phyloP scores from a whole-genome alignment of 2,113 vertebrate genomes.

The Zapus hudsonius region DNA sequence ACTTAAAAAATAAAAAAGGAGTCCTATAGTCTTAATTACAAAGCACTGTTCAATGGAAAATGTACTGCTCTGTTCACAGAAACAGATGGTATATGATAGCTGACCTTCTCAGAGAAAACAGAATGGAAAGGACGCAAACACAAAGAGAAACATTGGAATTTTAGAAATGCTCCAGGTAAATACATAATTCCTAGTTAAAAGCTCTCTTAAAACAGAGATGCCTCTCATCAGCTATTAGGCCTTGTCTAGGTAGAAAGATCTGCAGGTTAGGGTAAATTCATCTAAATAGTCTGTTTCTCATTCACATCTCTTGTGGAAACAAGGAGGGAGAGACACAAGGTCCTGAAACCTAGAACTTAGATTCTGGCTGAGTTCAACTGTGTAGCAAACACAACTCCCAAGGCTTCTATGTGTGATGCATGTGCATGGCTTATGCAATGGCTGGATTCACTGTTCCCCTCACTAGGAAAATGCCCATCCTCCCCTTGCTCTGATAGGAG shows the following conservation, averaged over 20 bases:
- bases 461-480: not conserved
- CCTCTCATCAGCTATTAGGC: not conserved
- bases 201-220: not conserved
- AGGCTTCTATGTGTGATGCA: not conserved
- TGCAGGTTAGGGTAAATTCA: not conserved
- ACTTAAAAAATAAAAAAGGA: not conserved
- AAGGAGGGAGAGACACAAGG: not conserved
- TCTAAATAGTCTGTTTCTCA: not conserved
- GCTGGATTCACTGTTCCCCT: not conserved
- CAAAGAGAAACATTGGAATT: conserved; percentile 40
- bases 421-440: not conserved
- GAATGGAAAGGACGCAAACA: conserved; percentile 48
- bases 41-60: conserved; percentile 40
- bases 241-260: not conserved
- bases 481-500: not conserved
- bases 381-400: not conserved
- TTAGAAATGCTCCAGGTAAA: conserved; percentile 52
- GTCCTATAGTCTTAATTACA: conserved; percentile 46
- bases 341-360: conserved; percentile 20
- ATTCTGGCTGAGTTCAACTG: not conserved
- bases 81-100: conserved; percentile 62
- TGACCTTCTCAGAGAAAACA: conserved; percentile 60
- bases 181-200: conserved; percentile 47
- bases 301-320: not conserved
- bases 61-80: conserved; percentile 39